These are phyloP conservation scores for Tipula helvola DNA, from an alignment of 2,888 invertebrate species.

Conservation along the genomic window DNA sequence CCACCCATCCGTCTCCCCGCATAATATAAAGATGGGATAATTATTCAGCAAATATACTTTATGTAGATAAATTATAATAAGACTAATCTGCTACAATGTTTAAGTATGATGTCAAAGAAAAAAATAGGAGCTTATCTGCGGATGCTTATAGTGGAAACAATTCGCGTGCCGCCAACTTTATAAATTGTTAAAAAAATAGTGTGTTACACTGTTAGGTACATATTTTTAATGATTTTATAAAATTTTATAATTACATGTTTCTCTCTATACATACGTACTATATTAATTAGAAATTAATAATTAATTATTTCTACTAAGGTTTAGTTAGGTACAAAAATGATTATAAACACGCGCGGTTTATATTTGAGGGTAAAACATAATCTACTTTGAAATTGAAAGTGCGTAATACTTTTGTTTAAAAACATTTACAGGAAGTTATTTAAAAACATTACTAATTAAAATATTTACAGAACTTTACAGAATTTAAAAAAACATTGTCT, in stretches of 20 bases:
- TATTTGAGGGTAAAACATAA: neutral
- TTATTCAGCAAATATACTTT: no score
- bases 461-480: no score
- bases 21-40: no score
- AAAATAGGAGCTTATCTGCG: neutral
- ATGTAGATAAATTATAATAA: no score
- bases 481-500: no score
- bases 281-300: neutral
- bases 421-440: no score
- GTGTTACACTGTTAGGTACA: neutral
- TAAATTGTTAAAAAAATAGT: neutral
- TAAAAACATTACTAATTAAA: no score
- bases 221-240: neutral
- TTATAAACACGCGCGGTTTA: neutral
- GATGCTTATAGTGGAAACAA: neutral
- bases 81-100: no score
- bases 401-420: neutral
- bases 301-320: neutral
- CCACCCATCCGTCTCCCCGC: neutral
- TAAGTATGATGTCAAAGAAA: neutral
- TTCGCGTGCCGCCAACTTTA: neutral
- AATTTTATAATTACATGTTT: neutral
- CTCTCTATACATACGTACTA: neutral
- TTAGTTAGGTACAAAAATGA: neutral
- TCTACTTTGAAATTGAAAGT: neutral